These are phyloP conservation scores for Nebria brevicollis DNA, from an alignment of 2,888 invertebrate genomes.

Conservation along the genomic window DNA sequence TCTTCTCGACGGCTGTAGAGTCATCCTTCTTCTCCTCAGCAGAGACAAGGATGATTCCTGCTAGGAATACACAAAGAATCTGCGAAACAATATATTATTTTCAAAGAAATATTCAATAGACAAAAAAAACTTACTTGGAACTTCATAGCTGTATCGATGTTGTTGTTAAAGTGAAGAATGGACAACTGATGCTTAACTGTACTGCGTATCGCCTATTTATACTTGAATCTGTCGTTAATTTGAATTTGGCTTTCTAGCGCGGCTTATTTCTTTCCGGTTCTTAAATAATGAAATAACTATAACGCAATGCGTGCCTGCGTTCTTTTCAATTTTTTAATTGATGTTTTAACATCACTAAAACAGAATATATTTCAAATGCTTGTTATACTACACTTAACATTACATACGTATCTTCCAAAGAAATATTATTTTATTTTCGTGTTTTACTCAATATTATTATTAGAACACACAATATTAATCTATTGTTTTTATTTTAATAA, in stretches of 20 bases:
- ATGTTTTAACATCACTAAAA: neutral
- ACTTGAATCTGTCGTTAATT: conserved; percentile 32
- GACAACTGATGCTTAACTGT: conserved; percentile 23
- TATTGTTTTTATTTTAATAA: too few relatives aligned
- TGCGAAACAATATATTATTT: neutral
- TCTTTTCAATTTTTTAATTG: neutral
- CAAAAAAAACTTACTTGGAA: conserved; percentile 24
- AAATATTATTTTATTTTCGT: neutral
- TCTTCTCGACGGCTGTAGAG: conserved; percentile 41
- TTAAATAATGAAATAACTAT: conserved; percentile 17
- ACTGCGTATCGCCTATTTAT: conserved; percentile 31
- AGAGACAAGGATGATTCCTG: conserved; percentile 43
- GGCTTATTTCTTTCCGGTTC: conserved; percentile 36
- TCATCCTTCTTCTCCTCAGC: conserved; percentile 42
- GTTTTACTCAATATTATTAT: too few relatives aligned
- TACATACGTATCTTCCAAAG: neutral
- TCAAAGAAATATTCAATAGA: neutral
- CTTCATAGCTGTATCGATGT: conserved; percentile 25
- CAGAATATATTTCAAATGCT: neutral
- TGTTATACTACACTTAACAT: neutral
- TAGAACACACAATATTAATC: too few relatives aligned
- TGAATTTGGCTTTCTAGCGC: conserved; percentile 38
- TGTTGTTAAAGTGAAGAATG: conserved; percentile 22
- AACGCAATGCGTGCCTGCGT: conserved; percentile 36
- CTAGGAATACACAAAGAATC: conserved; percentile 43